Base-by-base conservation (phyloP, 2,888 invertebrate genomes). In the Agrotis clavis region DNA sequence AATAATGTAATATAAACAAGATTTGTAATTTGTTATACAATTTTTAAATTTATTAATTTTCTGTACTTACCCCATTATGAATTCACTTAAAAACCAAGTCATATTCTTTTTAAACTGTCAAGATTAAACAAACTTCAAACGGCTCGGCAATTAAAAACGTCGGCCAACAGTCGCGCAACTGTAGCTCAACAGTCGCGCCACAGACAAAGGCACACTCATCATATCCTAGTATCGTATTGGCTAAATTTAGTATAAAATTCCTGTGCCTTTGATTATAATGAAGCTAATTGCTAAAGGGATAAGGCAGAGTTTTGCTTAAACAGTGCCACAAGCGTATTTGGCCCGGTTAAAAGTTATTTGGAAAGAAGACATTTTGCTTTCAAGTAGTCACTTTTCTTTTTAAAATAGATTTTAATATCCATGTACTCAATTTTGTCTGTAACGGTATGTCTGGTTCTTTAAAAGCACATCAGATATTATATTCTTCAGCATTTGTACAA, bases 191-290 rank as follows among this genome's bases (percentile, higher is more conserved):
- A 50, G 48, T 63, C 50, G 63, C 41, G 74, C 47, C 6, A 70
- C 62, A 30, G 19, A 77, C 69, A 79, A 77, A 74, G 66, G 74
- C 80, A 79, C 76, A 77, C 19, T n/a, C 3, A 61, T 57, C 76
- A 79, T 77, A 77, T 66, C 61, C 14, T 79, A 79, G 48, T 51
- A 65, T 53, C 51, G 25, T 66, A 75, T 79, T 51, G 13, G 57
- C 63, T 72, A 53, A 54, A 41, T 1, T 74, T 74, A 73, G 60
- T 56, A 41, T 61, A 21, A 81, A 75, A 77, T 75, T 30, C 77
- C 51, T 61, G 78, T 78, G 78, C 78, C 78, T 78, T 78, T 77
- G 77, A 76, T 62, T 66, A 53, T 67, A 48, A 56, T 45, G 56
- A 76, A 54, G 77, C 77, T 81, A 70, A 61, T 35, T 61, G 61